Base-by-base conservation (phyloP, 2,888 invertebrate genomes). In the Rhamphomyia laevipes region DNA sequence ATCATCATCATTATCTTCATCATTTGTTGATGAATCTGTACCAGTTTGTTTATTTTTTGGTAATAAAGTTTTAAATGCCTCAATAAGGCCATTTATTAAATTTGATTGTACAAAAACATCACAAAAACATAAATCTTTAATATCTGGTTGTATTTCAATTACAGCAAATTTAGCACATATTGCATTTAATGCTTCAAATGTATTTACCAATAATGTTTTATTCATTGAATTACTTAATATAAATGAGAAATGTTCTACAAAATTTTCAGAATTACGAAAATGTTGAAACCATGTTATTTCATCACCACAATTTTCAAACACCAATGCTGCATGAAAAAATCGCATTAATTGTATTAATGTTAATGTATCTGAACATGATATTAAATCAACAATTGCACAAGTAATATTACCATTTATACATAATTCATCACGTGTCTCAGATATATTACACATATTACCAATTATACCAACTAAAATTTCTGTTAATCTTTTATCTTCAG, bases 381-480 rank as follows among this genome's bases (percentile, higher is more conserved):
- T 67, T 57, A 77, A 71, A 53, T 74, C 72, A 11, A 83, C 66
- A 45, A 83, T 64, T 46, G 75, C 67, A 43, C 71, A 67, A 53
- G 84, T 65, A 27, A 84, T 72, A 27, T 76, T 72, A 13, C 78
- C 71, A 57, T 78, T 74, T 17, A 72, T 67, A 27, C 81, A 73
- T 13, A 84, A 68, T 21, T 71, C 70, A 46, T 73, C 67, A 16
- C 82, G 76, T 3, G 80, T 76, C 52, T 76, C 74, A 50, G 75
- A 73, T 51, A 81, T 76, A 58, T 84, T 83, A 53, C 84, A 82
- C 77, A 92, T 82, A 66, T 93, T 93, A 2, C 84, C 87, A 51
- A 90, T 73, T 48, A 90, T 86, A 7, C 92, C 92, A 15, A 92
- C 72, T 35, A 88, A 72, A 56, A 92, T 86, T 74, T 93, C 93